Evolutionary conservation across 2,797 vertebrate species (phyloP).

Genomic region (Pogonophryne albipinna): DNA sequence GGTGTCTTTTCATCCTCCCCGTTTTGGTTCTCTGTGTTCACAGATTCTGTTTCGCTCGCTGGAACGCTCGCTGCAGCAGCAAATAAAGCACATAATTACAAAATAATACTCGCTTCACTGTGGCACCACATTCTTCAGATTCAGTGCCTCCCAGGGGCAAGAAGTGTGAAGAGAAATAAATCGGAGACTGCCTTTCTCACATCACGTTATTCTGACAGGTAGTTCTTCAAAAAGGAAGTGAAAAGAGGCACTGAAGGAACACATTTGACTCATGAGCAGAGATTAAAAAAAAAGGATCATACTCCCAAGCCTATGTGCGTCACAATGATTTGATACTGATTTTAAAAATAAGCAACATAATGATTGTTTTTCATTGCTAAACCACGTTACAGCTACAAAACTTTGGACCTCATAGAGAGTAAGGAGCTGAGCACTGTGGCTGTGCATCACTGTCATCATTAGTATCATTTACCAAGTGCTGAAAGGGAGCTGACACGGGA

Average conservation of each 20-base stretch:
- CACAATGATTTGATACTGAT: conserved; percentile 7
- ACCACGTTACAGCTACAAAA: conserved; percentile 23
- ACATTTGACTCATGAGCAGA: not conserved
- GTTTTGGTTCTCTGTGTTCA: conserved; percentile 95
- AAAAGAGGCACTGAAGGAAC: conserved; percentile 11
- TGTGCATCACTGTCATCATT: conserved; percentile 69
- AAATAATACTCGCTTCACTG: conserved; percentile 14
- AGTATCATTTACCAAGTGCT: conserved; percentile 69
- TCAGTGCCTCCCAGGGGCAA: conserved; percentile 20
- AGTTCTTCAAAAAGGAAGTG: not conserved
- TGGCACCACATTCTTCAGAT: conserved; percentile 24
- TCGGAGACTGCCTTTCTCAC: conserved; percentile 5
- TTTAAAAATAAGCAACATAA: conserved; percentile 13
- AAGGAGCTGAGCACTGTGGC: conserved; percentile 36
- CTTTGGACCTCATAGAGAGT: conserved; percentile 15
- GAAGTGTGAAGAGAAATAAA: conserved; percentile 8
- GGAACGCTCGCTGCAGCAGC: conserved; percentile 92
- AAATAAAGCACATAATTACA: conserved; percentile 50
- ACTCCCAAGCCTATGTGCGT: not conserved
- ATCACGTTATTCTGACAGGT: conserved; percentile 4
- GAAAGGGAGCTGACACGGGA: conserved; percentile 68
- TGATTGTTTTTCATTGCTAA: not conserved
- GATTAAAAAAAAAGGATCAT: not conserved
- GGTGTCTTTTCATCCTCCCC: conserved; percentile 90
- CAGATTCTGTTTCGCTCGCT: conserved; percentile 95